Evolutionary conservation across 35 echinoderm and acorn worm genomes (phyloP).

Genomic region (Ptychodera flava): DNA sequence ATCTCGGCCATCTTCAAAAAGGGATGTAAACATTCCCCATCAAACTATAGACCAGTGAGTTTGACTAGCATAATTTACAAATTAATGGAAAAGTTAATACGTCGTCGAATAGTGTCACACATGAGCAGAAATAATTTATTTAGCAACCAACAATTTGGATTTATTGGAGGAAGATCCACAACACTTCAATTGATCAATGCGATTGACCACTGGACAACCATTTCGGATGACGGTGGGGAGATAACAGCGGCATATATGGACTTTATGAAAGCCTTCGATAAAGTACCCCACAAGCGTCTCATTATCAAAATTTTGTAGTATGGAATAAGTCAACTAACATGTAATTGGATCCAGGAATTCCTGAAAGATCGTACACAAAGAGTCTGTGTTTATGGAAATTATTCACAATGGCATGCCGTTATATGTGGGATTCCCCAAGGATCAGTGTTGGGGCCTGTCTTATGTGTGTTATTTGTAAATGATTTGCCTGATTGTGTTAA

Average conservation of each 20-base stretch:
- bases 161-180: neutral
- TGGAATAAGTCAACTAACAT: neutral
- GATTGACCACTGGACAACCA: neutral
- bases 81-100: neutral
- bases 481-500: neutral
- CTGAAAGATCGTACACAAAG: neutral
- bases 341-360: neutral
- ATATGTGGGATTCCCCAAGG: neutral
- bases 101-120: neutral
- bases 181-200: neutral
- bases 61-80: neutral
- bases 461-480: neutral
- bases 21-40: neutral
- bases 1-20: neutral
- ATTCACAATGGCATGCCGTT: neutral
- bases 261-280: neutral
- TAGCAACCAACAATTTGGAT: neutral
- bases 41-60: slow-evolving; percentile 10
- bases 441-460: neutral
- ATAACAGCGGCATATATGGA: neutral
- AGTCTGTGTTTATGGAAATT: neutral
- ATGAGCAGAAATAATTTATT: neutral
- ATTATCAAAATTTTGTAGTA: neutral
- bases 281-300: neutral
- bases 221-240: neutral